These are phyloP conservation scores for Diadegma fenestrale DNA, from an alignment of 2,888 invertebrate genomes.

Conservation along the genomic window DNA sequence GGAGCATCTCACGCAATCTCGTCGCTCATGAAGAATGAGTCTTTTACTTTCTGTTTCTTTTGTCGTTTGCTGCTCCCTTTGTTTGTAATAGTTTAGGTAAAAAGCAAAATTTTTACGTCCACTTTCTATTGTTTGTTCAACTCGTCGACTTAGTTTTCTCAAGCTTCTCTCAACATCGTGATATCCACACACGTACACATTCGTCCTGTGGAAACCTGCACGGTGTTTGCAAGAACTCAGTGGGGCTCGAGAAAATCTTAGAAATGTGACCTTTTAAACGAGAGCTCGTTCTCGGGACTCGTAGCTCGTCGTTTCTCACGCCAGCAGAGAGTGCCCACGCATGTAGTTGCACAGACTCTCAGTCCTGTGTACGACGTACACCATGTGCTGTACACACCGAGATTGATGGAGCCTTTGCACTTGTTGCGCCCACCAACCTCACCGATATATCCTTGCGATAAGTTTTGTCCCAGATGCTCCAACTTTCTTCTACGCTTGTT, in stretches of 20 bases:
- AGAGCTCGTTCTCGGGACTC: conserved; percentile 69
- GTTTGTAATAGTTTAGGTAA: conserved; percentile 10
- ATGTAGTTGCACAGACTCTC: conserved; percentile 62
- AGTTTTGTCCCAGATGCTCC: conserved; percentile 59
- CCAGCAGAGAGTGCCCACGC: conserved; percentile 65
- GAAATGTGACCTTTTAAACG: conserved; percentile 81
- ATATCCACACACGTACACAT: not conserved
- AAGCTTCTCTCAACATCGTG: conserved; percentile 28
- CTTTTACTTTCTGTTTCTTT: conserved; percentile 11
- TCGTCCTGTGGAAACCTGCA: conserved; percentile 34
- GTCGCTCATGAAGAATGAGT: conserved; percentile 24
- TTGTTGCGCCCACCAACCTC: conserved; percentile 76
- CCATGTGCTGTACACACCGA: conserved; percentile 54
- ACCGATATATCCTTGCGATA: conserved; percentile 67
- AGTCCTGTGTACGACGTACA: conserved; percentile 75
- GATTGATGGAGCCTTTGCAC: conserved; percentile 78
- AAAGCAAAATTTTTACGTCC: conserved; percentile 44
- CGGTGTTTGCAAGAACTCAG: conserved; percentile 59
- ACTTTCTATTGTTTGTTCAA: conserved; percentile 45
- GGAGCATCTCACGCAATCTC: conserved; percentile 29
- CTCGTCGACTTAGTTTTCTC: conserved; percentile 47
- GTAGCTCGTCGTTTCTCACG: conserved; percentile 66
- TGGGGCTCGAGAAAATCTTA: conserved; percentile 77
- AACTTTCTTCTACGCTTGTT: conserved; percentile 16
- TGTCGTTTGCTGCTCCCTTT: conserved; percentile 22